Percentiles rank a stretch among this genome's conserved stretches.
These are phyloP conservation scores for Gracilinanus agilis DNA, from an alignment of 2,113 vertebrate genomes.

Conservation along the genomic window DNA sequence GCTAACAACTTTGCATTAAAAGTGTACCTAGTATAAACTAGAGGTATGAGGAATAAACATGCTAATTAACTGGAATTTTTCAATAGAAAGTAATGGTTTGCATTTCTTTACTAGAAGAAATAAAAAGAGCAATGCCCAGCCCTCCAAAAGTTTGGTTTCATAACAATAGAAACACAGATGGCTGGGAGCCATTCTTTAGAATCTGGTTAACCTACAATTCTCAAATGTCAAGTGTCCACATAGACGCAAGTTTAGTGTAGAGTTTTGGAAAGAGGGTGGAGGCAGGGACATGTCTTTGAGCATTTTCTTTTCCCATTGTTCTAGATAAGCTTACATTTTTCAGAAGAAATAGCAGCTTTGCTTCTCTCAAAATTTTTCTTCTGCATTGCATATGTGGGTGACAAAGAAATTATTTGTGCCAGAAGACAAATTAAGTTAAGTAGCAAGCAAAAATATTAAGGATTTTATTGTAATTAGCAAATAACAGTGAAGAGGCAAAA, in stretches of 20 bases:
- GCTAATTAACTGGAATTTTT: constrained; percentile 64
- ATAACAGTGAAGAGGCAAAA: not conserved
- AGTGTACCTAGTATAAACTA: constrained; percentile 18
- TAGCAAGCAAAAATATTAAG: not conserved
- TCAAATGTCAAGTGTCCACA: not conserved
- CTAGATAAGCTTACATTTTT: constrained; percentile 1
- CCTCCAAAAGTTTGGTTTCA: constrained; percentile 48
- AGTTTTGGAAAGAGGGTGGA: not conserved
- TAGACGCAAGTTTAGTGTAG: not conserved
- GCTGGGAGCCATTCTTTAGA: constrained; percentile 24
- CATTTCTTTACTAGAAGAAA: constrained; percentile 11
- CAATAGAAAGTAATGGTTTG: constrained; percentile 48
- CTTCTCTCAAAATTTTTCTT: not conserved
- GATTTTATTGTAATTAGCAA: not conserved
- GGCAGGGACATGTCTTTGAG: not conserved
- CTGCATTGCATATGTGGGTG: not conserved
- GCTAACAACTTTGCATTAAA: constrained; percentile 8
- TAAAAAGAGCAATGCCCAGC: not conserved
- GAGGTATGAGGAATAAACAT: not conserved
- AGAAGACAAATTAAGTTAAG: constrained; percentile 4
- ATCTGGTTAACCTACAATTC: constrained; percentile 37
- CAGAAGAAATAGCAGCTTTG: not conserved
- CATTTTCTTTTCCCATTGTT: constrained; percentile 35
- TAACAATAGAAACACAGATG: constrained; percentile 77
- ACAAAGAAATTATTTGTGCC: constrained; percentile 3